Percentiles rank a stretch among this genome's conserved stretches.
Conservation (phyloP, 1,140 invertebrate species). For the Thaumetopoea pityocampa region DNA sequence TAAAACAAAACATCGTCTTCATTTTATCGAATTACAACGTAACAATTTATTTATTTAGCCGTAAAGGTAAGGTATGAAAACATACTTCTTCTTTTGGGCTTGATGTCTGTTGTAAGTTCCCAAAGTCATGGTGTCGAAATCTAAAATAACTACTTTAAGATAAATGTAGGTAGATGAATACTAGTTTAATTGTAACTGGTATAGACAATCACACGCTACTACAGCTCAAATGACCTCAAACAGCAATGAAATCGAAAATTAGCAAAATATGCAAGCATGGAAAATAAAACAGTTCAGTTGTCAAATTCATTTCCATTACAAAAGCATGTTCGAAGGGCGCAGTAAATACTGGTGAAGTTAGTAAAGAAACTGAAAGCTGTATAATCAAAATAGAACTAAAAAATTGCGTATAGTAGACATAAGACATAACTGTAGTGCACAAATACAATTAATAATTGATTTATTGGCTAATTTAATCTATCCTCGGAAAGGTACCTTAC, state of each 20-base stretch:
- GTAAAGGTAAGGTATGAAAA: conserved; percentile 12
- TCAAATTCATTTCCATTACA: no score
- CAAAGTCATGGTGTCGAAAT: conserved; percentile 46
- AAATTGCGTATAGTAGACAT: no score
- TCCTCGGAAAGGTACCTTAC: no score
- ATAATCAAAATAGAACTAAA: no score
- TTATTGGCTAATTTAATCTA: no score
- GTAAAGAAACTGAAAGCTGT: no score
- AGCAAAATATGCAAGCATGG: conserved; percentile 17
- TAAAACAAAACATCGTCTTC: conserved; percentile 21
- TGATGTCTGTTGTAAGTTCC: conserved; percentile 67
- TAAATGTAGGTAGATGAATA: conserved; percentile 13
- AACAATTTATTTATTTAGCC: conserved; percentile 8
- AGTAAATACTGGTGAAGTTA: no score
- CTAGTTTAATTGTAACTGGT: neutral
- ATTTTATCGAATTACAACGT: conserved; percentile 7
- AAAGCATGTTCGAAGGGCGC: no score
- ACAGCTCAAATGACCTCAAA: conserved; percentile 12
- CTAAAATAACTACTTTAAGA: neutral
- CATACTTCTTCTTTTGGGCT: conserved; percentile 59
- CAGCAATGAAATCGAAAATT: conserved; percentile 16
- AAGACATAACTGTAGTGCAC: no score
- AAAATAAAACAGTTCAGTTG: conserved; percentile 13
- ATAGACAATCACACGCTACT: neutral
- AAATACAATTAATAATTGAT: no score